A percentile compares a stretch with the other conserved stretches of the same genome.
These are phyloP conservation scores for Pogonomyrmex californicus DNA, from an alignment of 1,140 invertebrate genomes.

Conservation along the genomic window DNA sequence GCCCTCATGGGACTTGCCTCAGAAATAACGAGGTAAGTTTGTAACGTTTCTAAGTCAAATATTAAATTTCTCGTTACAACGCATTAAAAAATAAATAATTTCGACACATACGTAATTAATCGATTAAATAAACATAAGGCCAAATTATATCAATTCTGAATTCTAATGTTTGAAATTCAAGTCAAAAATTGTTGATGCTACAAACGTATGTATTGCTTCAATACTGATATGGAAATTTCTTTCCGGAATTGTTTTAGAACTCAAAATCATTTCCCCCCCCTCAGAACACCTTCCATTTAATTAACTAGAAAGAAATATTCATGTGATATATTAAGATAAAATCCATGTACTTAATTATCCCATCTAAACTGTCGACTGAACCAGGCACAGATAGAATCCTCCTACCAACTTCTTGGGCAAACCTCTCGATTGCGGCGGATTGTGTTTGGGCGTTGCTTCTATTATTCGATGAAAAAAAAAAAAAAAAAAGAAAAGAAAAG, in stretches of 20 bases:
- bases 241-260: not conserved
- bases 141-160: not conserved
- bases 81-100: not conserved
- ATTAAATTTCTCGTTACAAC: not conserved
- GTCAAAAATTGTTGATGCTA: not conserved
- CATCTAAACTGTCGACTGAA: not conserved
- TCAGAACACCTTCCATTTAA: too few species aligned
- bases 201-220: not conserved
- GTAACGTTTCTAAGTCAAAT: not conserved
- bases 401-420: not conserved
- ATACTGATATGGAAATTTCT: not conserved
- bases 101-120: not conserved
- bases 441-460: slow-evolving; percentile 24
- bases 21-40: not conserved
- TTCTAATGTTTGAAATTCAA: not conserved
- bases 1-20: not conserved
- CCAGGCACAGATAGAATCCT: not conserved
- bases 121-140: not conserved
- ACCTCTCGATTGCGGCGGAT: slow-evolving; percentile 17
- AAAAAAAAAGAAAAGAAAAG: slow-evolving; percentile 46
- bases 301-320: not conserved
- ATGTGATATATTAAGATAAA: not conserved
- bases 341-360: not conserved
- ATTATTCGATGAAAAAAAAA: slow-evolving; percentile 62
- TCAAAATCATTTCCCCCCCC: not conserved